Base-by-base conservation (phyloP, 2,888 invertebrate genomes). In the Dascillus cervinus region DNA sequence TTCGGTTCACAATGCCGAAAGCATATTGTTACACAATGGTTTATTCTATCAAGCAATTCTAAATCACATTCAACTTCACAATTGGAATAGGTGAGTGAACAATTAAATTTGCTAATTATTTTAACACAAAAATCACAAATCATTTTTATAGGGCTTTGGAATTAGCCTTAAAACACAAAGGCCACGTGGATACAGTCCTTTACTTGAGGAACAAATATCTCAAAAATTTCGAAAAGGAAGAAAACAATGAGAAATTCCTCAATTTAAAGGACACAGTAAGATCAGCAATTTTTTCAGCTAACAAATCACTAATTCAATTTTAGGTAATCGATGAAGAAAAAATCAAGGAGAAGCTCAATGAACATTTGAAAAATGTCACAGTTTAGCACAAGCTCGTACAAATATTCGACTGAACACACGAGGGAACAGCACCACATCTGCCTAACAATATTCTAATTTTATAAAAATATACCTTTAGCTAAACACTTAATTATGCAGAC, bases 131-230 rank as follows among this genome's bases (percentile, higher is more conserved):
- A 20, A 22, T 13, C n/a, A n/a, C n/a, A n/a, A n/a, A n/a, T n/a
- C 4, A 11, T 23, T 39, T 39, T 54, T 55, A 13, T 52, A 80
- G 85, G 51, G 84, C 85, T 2, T 59, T 87, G 31, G 84, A 86
- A 49, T 61, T 86, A 38, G 82, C 83, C 1, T 58, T 78, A 3
- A 82, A 82, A 52, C 77, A 84, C 58, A 80, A 81, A 56, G 75
- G 74, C 3, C 75, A 81, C 49, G 64, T 84, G 10, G 83, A 84
- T 48, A 77, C 79, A 3, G 82, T 87, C n/a, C 58, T 85, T 26
- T 75, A 75, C 19, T 69, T 75, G 46, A 65, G 85, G 32, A 69
- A 73, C 49, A 71, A 72, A 43, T 82, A 82, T 59, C 63, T 84
- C 39, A 64, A 72, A 31, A 65, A 69, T 3, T 63, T 75, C 23